Conservation (phyloP, 1,140 invertebrate species). For the Oryctes rhinoceros region DNA sequence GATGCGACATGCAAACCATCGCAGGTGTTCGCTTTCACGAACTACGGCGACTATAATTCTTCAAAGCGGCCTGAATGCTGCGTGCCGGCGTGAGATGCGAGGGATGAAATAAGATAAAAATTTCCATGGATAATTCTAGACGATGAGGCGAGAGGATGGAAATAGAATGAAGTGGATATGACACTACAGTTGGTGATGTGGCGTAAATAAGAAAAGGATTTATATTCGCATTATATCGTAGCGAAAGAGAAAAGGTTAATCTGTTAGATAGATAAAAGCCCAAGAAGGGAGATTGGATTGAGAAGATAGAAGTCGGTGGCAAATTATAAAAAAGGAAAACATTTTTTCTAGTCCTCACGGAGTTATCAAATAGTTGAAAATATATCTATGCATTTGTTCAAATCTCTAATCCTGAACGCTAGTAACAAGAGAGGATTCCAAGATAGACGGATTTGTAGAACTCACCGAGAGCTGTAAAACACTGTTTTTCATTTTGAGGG, state of each 20-base stretch:
- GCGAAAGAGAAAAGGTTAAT: background rate
- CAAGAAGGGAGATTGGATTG: too few species aligned
- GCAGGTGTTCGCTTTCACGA: constrained; percentile 7
- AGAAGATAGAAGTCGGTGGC: too few species aligned
- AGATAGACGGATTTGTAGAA: too few species aligned
- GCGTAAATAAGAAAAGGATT: constrained; percentile 1
- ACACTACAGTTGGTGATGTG: background rate
- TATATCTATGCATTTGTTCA: too few species aligned
- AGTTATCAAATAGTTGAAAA: too few species aligned
- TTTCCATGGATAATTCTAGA: constrained; percentile 9
- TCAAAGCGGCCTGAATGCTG: constrained; percentile 4
- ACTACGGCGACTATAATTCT: background rate
- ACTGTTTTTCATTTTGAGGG: too few species aligned
- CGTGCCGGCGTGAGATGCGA: background rate
- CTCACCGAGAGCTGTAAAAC: too few species aligned
- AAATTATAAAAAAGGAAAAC: too few species aligned
- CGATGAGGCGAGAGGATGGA: background rate
- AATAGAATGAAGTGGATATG: constrained; percentile 15
- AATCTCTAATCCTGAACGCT: too few species aligned
- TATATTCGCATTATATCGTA: background rate
- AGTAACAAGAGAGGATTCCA: too few species aligned
- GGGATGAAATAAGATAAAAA: constrained; percentile 1
- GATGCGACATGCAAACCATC: constrained; percentile 8
- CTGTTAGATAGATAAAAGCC: background rate
- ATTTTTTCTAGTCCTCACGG: too few species aligned